These are phyloP conservation scores for Dipodomys spectabilis DNA, from an alignment of 2,113 vertebrate genomes.

Conservation along the genomic window DNA sequence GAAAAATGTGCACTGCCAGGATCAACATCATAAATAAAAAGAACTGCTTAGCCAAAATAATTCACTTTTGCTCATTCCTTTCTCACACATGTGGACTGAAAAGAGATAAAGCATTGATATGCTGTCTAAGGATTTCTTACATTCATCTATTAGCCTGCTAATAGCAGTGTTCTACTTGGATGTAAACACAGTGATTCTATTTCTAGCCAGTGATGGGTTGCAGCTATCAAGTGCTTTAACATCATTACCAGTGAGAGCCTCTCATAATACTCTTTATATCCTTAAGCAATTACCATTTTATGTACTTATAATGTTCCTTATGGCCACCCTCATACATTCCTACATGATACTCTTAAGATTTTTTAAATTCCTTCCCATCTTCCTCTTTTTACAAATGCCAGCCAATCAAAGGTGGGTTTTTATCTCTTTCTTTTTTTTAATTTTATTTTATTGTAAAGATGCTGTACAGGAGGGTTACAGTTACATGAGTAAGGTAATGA, in stretches of 20 bases:
- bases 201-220: not conserved
- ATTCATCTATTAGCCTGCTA: not conserved
- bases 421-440: not conserved
- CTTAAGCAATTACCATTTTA: not conserved
- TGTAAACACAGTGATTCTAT: not conserved
- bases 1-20: not conserved
- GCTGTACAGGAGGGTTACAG: too few relatives aligned
- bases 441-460: too few relatives aligned
- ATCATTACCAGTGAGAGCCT: not conserved
- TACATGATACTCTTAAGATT: not conserved
- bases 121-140: not conserved
- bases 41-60: not conserved
- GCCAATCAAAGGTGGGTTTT: not conserved
- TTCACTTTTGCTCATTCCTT: not conserved
- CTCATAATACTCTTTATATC: not conserved
- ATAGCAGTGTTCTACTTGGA: not conserved
- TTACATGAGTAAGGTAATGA: too few relatives aligned
- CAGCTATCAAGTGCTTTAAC: not conserved
- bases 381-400: slow-evolving; percentile 9
- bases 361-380: not conserved
- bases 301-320: not conserved
- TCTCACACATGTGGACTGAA: not conserved
- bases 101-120: not conserved
- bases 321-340: not conserved
- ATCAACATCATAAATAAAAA: not conserved